phyloP scores from a whole-genome alignment of 2,888 invertebrate species.

The Zonitis immaculata region DNA sequence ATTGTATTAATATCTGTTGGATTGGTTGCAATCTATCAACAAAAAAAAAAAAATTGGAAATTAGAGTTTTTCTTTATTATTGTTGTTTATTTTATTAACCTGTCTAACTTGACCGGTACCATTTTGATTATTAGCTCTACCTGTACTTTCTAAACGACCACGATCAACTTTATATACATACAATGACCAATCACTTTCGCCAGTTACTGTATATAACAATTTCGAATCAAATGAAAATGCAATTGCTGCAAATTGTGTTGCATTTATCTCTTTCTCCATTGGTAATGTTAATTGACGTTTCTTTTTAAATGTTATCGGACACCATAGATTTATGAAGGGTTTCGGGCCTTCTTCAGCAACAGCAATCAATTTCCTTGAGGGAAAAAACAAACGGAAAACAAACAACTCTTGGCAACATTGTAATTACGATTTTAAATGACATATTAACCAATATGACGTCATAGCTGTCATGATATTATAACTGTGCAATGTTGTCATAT shows the following conservation, averaged over 20 bases:
- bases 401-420: neutral
- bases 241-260: constrained; percentile 62
- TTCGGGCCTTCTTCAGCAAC: constrained; percentile 60
- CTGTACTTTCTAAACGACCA: constrained; percentile 71
- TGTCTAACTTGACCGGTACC: constrained; percentile 63
- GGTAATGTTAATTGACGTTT: constrained; percentile 59
- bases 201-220: constrained; percentile 72
- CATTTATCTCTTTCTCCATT: constrained; percentile 45
- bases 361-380: constrained; percentile 65
- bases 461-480: no score
- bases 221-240: constrained; percentile 80
- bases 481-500: no score
- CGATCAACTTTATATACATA: constrained; percentile 79
- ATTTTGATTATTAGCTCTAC: constrained; percentile 66
- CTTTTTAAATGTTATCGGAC: constrained; percentile 63
- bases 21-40: constrained; percentile 65
- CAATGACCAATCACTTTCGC: constrained; percentile 77
- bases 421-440: no score
- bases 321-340: constrained; percentile 67
- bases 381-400: no score
- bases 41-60: constrained; percentile 19
- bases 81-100: constrained; percentile 48
- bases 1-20: constrained; percentile 71
- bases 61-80: neutral
- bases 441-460: no score